Evolutionary conservation across 2,113 vertebrate species (phyloP).

Genomic region (Phaetusa simplex): DNA sequence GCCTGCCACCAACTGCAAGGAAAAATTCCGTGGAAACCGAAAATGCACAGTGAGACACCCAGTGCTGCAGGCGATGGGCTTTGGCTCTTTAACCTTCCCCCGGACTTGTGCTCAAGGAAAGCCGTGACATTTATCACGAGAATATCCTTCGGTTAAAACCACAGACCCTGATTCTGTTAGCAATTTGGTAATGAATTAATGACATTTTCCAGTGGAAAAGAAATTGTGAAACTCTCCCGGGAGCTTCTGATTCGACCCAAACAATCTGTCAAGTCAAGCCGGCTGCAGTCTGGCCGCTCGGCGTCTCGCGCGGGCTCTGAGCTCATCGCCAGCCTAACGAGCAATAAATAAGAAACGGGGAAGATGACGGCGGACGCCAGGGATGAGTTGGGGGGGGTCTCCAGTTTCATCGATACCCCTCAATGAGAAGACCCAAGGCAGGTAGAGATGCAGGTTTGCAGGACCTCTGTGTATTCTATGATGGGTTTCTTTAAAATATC

Average conservation of each 20-base stretch:
- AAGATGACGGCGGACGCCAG: rapidly evolving
- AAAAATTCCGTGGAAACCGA: neutral
- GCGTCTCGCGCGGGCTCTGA: neutral
- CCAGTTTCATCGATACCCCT: neutral
- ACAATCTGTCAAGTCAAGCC: neutral
- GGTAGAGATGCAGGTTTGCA: neutral
- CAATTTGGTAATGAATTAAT: conserved; percentile 28
- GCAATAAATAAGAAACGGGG: neutral
- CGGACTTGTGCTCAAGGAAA: neutral
- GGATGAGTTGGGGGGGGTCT: neutral
- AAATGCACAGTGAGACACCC: rapidly evolving
- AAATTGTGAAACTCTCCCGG: conserved; percentile 9
- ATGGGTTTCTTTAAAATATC: neutral
- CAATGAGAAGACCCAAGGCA: rapidly evolving
- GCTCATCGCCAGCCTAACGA: neutral
- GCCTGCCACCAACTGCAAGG: neutral
- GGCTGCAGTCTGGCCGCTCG: neutral
- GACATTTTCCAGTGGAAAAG: conserved; percentile 37
- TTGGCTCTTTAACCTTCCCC: neutral
- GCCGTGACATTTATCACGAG: neutral
- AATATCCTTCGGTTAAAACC: neutral
- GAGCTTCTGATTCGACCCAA: conserved; percentile 9
- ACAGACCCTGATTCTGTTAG: neutral
- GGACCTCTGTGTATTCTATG: neutral
- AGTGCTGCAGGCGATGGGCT: neutral